Evolutionary conservation across 2,797 vertebrate genomes (phyloP).

Genomic region (Gymnodraco acuticeps): DNA sequence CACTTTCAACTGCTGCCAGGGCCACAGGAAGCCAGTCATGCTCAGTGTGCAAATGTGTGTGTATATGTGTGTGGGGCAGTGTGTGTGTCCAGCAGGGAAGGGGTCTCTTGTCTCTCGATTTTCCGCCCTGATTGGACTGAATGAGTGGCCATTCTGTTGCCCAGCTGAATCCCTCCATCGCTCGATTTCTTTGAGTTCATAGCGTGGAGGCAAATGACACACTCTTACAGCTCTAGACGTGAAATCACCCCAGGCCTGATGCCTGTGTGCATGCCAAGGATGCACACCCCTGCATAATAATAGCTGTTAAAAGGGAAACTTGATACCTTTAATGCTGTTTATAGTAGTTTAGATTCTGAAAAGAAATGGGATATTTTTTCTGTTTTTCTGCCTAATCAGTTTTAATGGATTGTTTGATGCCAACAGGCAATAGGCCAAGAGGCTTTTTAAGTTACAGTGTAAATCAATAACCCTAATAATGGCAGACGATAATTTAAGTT

Average conservation of each 20-base stretch:
- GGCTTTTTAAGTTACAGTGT: background rate
- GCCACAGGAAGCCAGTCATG: slow-evolving; percentile 80
- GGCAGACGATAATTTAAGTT: background rate
- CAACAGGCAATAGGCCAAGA: background rate
- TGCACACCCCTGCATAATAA: slow-evolving; percentile 19
- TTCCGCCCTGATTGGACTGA: slow-evolving; percentile 99
- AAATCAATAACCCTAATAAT: background rate
- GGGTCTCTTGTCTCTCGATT: slow-evolving; percentile 92
- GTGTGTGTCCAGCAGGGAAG: slow-evolving; percentile 68
- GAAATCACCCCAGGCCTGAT: slow-evolving; percentile 68
- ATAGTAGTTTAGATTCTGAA: background rate
- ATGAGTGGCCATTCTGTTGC: slow-evolving; percentile 87
- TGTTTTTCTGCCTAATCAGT: background rate
- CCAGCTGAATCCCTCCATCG: slow-evolving; percentile 84
- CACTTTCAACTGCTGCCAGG: slow-evolving; percentile 87
- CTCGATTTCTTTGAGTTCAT: slow-evolving; percentile 50
- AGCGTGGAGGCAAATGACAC: slow-evolving; percentile 42
- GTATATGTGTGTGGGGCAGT: slow-evolving; percentile 18
- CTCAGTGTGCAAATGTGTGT: slow-evolving; percentile 45
- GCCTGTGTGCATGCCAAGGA: slow-evolving; percentile 53
- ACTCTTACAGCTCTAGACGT: slow-evolving; percentile 56
- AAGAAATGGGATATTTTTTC: background rate
- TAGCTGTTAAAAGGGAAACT: background rate
- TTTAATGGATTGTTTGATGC: slow-evolving; percentile 7
- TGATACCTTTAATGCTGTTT: background rate